phyloP scores from a whole-genome alignment of 2,888 invertebrate species.

The Diogma glabrata region DNA sequence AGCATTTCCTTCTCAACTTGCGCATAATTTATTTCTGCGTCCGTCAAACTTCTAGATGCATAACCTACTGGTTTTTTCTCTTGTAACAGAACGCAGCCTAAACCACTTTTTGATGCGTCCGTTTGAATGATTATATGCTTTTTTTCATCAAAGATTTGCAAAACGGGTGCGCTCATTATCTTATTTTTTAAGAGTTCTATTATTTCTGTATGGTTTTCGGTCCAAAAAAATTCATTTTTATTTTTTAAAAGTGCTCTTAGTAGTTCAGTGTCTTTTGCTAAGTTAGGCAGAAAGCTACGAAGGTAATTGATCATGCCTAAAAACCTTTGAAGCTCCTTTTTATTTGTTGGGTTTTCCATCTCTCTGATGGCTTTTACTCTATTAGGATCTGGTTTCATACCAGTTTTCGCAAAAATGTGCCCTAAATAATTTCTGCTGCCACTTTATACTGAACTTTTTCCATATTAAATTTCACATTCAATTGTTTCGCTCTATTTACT shows the following conservation, averaged over 20 bases:
- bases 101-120: conserved; percentile 18
- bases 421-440: no score
- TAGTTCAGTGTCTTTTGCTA: conserved; percentile 13
- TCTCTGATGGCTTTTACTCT: conserved; percentile 14
- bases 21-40: conserved; percentile 16
- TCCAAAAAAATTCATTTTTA: no score
- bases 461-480: conserved; percentile 16
- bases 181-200: not conserved
- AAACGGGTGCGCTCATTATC: no score
- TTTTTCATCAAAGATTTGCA: no score
- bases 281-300: conserved; percentile 14
- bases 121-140: conserved; percentile 17
- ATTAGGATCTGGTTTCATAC: conserved; percentile 10
- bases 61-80: conserved; percentile 15
- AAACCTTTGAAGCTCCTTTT: conserved; percentile 14
- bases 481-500: conserved; percentile 15
- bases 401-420: conserved; percentile 12
- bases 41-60: conserved; percentile 13
- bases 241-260: conserved; percentile 16
- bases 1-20: conserved; percentile 18
- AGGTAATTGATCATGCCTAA: conserved; percentile 18
- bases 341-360: conserved; percentile 13
- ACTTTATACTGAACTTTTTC: conserved; percentile 11
- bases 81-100: conserved; percentile 17
- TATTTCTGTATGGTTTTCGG: not conserved